These are phyloP conservation scores for Leucoma salicis DNA, from an alignment of 2,888 invertebrate genomes.

Conservation along the genomic window DNA sequence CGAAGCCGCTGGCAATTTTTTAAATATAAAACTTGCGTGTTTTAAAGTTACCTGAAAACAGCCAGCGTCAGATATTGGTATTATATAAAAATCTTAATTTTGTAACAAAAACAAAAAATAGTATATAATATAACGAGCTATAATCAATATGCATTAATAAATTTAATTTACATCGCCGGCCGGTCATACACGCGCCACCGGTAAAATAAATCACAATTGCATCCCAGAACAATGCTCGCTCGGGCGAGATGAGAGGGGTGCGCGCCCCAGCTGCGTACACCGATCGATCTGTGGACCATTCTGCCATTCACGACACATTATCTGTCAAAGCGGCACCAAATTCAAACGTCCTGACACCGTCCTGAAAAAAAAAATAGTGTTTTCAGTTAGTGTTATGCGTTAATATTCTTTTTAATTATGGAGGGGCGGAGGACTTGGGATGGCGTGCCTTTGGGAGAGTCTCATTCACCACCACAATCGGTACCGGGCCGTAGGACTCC, in stretches of 20 bases:
- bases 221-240: slow-evolving; percentile 68
- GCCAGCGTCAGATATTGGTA: too few relatives aligned
- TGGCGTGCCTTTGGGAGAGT: slow-evolving; percentile 72
- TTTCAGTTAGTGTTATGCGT: slow-evolving; percentile 51
- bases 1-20: too few relatives aligned
- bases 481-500: slow-evolving; percentile 89
- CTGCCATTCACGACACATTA: slow-evolving; percentile 56
- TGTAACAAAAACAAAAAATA: too few relatives aligned
- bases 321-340: slow-evolving; percentile 60
- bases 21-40: too few relatives aligned
- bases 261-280: slow-evolving; percentile 78
- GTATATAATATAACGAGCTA: too few relatives aligned
- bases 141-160: slow-evolving; percentile 41
- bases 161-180: slow-evolving; percentile 37
- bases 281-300: slow-evolving; percentile 78
- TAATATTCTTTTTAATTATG: slow-evolving; percentile 58
- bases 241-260: slow-evolving; percentile 74
- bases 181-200: slow-evolving; percentile 51
- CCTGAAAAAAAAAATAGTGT: slow-evolving; percentile 34
- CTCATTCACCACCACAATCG: slow-evolving; percentile 81
- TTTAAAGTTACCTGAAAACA: too few relatives aligned
- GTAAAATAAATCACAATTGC: slow-evolving; percentile 66
- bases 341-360: slow-evolving; percentile 37
- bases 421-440: slow-evolving; percentile 78
- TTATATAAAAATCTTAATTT: too few relatives aligned